Base-by-base conservation (phyloP, 2,888 invertebrate genomes). In the Erynnis tages region DNA sequence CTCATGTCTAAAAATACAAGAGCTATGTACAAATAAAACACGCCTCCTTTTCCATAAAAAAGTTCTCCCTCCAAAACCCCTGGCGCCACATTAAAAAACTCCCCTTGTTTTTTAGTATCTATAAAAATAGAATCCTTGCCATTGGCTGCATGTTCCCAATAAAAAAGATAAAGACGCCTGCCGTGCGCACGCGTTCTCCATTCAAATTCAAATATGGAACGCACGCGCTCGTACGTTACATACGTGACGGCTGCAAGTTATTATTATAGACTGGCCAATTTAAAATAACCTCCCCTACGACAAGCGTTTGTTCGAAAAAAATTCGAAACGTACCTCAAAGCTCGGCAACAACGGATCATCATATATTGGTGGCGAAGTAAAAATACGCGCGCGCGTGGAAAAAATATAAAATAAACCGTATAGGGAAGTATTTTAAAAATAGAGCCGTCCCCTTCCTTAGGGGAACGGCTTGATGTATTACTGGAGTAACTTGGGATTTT, bases 361-460 rank as follows among this genome's bases (percentile, higher is more conserved):
- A 53, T 63, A 73, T 62, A 67, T 56, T 79, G 75, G 85, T 62
- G 57, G 56, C 32, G 38, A 46, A 65, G 67, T 86, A 82, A 88
- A 87, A 87, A 87, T 88, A 87, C 78, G 67, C 71, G 49, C 41
- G 49, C 43, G 65, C 63, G 59, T 57, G 77, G 82, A 85, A 87
- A 89, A 89, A 86, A 83, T 82, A 82, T 84, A 87, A 87, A 87
- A 84, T 82, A 76, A 81, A 77, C 73, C 60, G 61, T 69, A 68
- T 74, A 73, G 86, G 85, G 87, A 87, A 84, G 84, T 80, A 79
- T 83, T 82, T 85, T 84, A 80, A 87, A 89, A 88, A 88, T 88
- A 89, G 88, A 73, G 72, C 64, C 71, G 73, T 79, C 82, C 85
- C 82, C 82, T 82, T 78, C 74, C 71, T 73, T 70, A 82, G 84